Evolutionary conservation across 2,113 vertebrate genomes (phyloP).

Genomic region (Larimichthys crocea): DNA sequence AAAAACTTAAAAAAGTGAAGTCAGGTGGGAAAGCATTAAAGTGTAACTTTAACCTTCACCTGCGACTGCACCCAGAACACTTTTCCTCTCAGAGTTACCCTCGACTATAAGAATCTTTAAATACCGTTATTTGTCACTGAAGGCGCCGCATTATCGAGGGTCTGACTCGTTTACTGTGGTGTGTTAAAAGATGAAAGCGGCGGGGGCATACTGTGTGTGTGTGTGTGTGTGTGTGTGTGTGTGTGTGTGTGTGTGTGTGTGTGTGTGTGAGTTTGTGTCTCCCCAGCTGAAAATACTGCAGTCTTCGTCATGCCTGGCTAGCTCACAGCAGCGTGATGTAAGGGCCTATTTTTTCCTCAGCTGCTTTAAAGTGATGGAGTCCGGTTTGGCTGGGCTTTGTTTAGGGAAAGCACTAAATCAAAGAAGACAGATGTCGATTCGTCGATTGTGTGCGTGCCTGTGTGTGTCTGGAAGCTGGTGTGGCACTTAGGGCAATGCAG

Average conservation of each 20-base stretch:
- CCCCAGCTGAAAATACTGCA: constrained; percentile 64
- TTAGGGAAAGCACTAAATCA: constrained; percentile 44
- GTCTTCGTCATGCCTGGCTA: constrained; percentile 64
- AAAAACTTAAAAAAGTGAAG: neutral
- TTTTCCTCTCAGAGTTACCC: neutral
- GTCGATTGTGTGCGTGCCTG: constrained; percentile 3
- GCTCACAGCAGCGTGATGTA: constrained; percentile 64
- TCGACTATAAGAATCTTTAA: neutral
- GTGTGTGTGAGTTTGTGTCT: constrained; percentile 22
- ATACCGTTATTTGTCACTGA: neutral
- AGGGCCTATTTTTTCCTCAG: constrained; percentile 36
- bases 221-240: constrained; percentile 20
- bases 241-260: constrained; percentile 6
- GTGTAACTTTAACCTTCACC: constrained; percentile 30
- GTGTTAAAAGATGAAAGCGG: neutral
- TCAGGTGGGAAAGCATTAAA: neutral
- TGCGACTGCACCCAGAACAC: neutral
- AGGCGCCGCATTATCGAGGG: neutral
- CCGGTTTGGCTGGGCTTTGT: constrained; percentile 34
- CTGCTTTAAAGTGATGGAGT: constrained; percentile 55
- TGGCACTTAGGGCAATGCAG: constrained; percentile 14
- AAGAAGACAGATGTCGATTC: constrained; percentile 25
- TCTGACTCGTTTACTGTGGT: constrained; percentile 12
- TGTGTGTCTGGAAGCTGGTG: constrained; percentile 2
- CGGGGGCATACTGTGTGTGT: neutral